Conservation (phyloP, 2,113 vertebrate species). For the Platysternon megacephalum region DNA sequence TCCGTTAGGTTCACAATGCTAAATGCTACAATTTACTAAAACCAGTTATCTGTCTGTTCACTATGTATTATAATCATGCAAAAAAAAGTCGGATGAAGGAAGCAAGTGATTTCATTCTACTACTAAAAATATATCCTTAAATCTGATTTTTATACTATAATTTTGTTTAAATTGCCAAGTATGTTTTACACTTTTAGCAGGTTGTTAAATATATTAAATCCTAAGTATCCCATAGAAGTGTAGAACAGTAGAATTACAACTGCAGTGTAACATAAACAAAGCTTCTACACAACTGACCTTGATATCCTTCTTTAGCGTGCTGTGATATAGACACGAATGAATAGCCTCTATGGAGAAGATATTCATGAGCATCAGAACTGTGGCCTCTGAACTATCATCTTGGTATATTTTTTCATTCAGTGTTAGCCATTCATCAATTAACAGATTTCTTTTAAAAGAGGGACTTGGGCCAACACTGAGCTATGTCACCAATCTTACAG, state of each 20-base stretch:
- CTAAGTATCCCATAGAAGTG: slow-evolving; percentile 17
- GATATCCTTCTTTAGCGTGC: neutral
- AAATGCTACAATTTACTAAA: neutral
- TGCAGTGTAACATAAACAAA: slow-evolving; percentile 34
- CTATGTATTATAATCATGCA: neutral
- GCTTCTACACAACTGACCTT: neutral
- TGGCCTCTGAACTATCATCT: neutral
- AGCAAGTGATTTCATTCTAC: neutral
- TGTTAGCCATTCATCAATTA: neutral
- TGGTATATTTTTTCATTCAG: neutral
- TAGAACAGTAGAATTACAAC: slow-evolving; percentile 25
- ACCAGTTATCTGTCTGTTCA: neutral
- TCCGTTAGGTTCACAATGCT: no score
- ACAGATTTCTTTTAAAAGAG: neutral
- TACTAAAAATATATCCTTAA: neutral
- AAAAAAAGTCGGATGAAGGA: neutral
- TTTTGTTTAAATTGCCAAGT: neutral
- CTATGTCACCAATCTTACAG: neutral
- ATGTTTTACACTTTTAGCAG: neutral
- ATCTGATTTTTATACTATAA: neutral
- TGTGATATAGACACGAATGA: slow-evolving; percentile 13
- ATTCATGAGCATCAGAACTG: neutral
- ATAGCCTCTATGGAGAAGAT: neutral
- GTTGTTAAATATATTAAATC: slow-evolving; percentile 19
- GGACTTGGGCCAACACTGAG: neutral